Evolutionary conservation across 2,113 vertebrate species (phyloP).

Genomic region (Pseudolaguvia tuberculata): DNA sequence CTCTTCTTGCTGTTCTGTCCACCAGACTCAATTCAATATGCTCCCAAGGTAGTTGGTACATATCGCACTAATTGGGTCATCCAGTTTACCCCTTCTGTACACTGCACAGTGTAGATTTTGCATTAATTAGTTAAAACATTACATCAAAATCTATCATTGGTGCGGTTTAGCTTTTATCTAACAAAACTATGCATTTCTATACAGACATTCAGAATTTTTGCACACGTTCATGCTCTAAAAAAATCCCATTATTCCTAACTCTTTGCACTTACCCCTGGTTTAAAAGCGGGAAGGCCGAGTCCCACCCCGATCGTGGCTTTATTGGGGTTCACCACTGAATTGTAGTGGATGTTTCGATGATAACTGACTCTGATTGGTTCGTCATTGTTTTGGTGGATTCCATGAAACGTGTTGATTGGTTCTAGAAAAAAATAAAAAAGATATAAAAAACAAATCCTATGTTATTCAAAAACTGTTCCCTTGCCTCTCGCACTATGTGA

Average conservation of each 20-base stretch:
- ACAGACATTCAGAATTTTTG: neutral
- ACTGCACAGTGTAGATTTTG: too few species aligned
- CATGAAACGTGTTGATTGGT: constrained; percentile 96
- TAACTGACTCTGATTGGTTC: constrained; percentile 96
- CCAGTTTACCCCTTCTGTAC: too few species aligned
- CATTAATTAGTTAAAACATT: neutral
- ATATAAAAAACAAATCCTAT: neutral
- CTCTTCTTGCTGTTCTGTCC: too few species aligned
- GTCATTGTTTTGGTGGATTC: constrained; percentile 93
- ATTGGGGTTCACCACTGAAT: constrained; percentile 95
- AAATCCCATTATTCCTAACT: neutral
- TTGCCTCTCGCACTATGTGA: too few species aligned
- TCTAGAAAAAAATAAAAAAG: constrained; percentile 60
- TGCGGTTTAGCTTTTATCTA: neutral
- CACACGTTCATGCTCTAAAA: too few species aligned
- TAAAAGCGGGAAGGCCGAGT: constrained; percentile 88
- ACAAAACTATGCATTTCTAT: neutral
- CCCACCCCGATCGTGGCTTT: constrained; percentile 94
- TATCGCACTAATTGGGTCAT: too few species aligned
- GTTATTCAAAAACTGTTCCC: neutral
- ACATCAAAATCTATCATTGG: neutral
- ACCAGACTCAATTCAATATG: too few species aligned
- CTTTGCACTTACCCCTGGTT: constrained; percentile 78
- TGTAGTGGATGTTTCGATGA: constrained; percentile 96
- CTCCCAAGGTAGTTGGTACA: too few species aligned